A percentile compares a stretch with the other conserved stretches of the same genome.
phyloP scores from a whole-genome alignment of 1,140 invertebrate species.

The Drosophila simulans region DNA sequence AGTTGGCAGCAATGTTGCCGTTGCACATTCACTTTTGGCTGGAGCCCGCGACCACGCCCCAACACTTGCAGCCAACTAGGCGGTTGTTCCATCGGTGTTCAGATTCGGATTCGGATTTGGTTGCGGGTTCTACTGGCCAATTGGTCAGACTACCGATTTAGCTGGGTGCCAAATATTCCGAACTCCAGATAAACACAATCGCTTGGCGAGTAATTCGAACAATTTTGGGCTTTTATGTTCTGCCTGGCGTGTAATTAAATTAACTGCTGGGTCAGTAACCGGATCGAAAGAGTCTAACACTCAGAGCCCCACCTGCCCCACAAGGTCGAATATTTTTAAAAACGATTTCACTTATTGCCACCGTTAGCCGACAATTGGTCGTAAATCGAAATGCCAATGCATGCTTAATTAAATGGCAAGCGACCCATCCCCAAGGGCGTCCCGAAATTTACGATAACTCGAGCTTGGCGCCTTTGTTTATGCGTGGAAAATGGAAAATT shows the following conservation, averaged over 20 bases:
- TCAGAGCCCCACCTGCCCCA: constrained; percentile 39
- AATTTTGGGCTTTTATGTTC: constrained; percentile 35
- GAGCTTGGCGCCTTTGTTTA: constrained; percentile 36
- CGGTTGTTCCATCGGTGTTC: constrained; percentile 1
- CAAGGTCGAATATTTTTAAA: constrained; percentile 51
- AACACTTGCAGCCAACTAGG: constrained; percentile 48
- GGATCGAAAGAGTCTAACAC: constrained; percentile 8
- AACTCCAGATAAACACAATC: constrained; percentile 35
- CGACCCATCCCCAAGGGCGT: constrained; percentile 1
- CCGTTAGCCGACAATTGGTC: constrained; percentile 28
- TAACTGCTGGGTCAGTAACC: constrained; percentile 43
- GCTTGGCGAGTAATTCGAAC: constrained; percentile 54
- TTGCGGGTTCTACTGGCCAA: not conserved
- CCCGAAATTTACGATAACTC: constrained; percentile 33
- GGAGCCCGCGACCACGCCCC: constrained; percentile 54
- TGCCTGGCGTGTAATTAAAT: constrained; percentile 56
- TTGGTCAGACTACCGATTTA: constrained; percentile 37
- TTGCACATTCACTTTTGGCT: constrained; percentile 77
- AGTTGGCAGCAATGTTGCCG: constrained; percentile 35
- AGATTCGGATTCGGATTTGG: not conserved
- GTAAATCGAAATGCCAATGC: constrained; percentile 64
- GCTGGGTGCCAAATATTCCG: constrained; percentile 49
- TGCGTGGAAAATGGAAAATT: constrained; percentile 61
- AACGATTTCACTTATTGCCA: constrained; percentile 30
- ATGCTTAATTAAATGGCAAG: constrained; percentile 61